These are phyloP conservation scores for Cenopis cana DNA, from an alignment of 2,888 invertebrate species.

Conservation along the genomic window DNA sequence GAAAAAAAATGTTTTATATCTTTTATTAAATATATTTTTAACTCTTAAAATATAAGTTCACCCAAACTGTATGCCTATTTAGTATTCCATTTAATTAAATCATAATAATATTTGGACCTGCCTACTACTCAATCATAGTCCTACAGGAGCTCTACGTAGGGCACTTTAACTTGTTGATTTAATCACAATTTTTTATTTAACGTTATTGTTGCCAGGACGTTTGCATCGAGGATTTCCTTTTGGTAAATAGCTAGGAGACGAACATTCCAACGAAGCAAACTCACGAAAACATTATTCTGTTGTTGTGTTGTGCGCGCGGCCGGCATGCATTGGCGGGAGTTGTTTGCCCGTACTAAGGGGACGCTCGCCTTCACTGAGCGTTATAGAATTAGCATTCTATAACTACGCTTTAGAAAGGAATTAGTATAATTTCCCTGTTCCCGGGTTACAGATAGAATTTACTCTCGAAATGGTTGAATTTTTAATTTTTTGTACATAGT, in stretches of 20 bases:
- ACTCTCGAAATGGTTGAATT: not conserved
- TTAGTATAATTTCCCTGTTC: not conserved
- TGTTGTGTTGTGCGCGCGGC: slow-evolving; percentile 53
- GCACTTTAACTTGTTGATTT: too few species aligned
- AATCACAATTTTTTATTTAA: not conserved
- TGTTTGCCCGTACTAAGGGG: slow-evolving; percentile 49
- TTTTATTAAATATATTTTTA: too few species aligned
- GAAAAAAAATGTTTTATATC: too few species aligned
- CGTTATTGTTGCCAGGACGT: not conserved
- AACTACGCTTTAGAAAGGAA: slow-evolving; percentile 1
- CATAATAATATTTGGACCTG: too few species aligned
- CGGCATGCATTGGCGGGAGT: slow-evolving; percentile 46
- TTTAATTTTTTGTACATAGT: too few species aligned
- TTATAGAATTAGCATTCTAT: slow-evolving; percentile 5
- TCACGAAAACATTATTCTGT: slow-evolving; percentile 53
- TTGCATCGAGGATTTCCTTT: not conserved
- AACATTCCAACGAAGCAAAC: slow-evolving; percentile 11
- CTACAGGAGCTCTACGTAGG: too few species aligned
- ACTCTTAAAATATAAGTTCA: too few species aligned
- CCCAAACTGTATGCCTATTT: too few species aligned
- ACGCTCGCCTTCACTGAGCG: slow-evolving; percentile 48
- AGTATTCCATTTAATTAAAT: too few species aligned
- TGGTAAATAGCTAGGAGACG: not conserved
- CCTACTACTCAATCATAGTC: too few species aligned
- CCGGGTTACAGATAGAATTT: not conserved